Evolutionary conservation across 2,888 invertebrate species (phyloP), one percentile per base, ranked within the genome.

Genomic region (Plagodis pulveraria): DNA sequence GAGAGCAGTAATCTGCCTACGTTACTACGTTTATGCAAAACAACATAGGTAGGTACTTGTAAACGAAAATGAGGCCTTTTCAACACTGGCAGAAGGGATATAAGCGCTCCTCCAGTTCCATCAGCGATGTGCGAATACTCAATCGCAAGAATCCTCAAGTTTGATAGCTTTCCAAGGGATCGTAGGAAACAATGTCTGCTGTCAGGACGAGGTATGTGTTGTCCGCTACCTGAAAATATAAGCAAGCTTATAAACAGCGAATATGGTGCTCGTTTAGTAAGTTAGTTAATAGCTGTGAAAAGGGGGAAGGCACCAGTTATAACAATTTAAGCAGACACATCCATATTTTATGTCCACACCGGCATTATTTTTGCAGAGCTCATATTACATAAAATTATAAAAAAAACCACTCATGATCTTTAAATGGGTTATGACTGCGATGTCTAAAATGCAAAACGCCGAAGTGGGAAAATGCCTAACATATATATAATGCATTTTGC

Each of bases 81-180:
- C 33, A 91, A 56, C 0, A 91, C 70, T 0, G 90, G 84, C 44
- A 89, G 59, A 5, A 91, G 73, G 0, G 82, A 71, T 8, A 89
- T 50, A 0, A 91, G 64, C 0, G 87, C 85, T 0, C 65, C 72
- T 2, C 91, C 91, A 0, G 80, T 81, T 0, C 81, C 81, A 56
- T 91, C 91, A 0, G 90, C 90, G 6, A 91, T 64, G 63, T 90
- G 83, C 0, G 86, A 73, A 64, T 87, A 90, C 65, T 91, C 91
- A 38, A 91, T 57, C 0, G 89, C 90, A 1, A 91, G 74, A 6
- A 90, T 54, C 5, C 86, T 74, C 33, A 91, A 76, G 57, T 85
- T 83, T 11, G 58, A 75, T 51, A 91, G 62, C 58, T 74, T 72
- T 0, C 76, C 83, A 9, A 91, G 68, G 63, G 87, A 84, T 8